These are phyloP conservation scores for Spilogale gracilis DNA, from an alignment of 2,113 vertebrate species.

Conservation along the genomic window DNA sequence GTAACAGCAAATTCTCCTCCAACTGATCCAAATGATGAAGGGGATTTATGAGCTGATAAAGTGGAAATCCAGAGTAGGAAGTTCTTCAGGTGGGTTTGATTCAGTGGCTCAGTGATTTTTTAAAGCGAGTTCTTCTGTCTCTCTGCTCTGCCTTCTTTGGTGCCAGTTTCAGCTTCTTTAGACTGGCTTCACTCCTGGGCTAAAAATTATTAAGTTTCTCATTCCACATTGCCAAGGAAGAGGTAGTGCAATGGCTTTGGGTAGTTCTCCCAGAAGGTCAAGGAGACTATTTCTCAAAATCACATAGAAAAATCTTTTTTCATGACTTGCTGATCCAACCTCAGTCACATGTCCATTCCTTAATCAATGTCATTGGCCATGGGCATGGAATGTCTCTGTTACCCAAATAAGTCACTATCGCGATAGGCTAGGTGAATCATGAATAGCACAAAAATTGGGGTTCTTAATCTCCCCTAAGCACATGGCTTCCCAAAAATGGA, in stretches of 20 bases:
- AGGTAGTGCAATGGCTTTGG: not conserved
- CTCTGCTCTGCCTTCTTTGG: not conserved
- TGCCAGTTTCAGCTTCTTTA: not conserved
- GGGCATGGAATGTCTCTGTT: not conserved
- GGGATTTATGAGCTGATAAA: not conserved
- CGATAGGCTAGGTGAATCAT: not conserved
- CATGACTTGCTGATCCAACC: not conserved
- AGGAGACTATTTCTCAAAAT: not conserved
- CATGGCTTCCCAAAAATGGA: not conserved
- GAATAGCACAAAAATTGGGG: not conserved
- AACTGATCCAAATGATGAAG: not conserved
- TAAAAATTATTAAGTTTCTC: slow-evolving; percentile 40
- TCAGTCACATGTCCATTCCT: not conserved
- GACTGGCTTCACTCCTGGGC: not conserved
- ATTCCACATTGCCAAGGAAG: not conserved
- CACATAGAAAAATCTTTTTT: not conserved
- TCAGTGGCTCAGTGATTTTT: not conserved
- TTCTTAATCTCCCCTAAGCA: not conserved
- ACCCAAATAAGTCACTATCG: not conserved
- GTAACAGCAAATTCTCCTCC: not conserved
- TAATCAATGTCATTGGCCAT: not conserved
- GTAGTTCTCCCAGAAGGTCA: not conserved
- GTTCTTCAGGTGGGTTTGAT: not conserved
- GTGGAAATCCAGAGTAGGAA: not conserved
- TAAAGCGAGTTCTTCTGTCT: not conserved